Base-by-base conservation (phyloP, 2,888 invertebrate genomes). In the Microplitis manilae region DNA sequence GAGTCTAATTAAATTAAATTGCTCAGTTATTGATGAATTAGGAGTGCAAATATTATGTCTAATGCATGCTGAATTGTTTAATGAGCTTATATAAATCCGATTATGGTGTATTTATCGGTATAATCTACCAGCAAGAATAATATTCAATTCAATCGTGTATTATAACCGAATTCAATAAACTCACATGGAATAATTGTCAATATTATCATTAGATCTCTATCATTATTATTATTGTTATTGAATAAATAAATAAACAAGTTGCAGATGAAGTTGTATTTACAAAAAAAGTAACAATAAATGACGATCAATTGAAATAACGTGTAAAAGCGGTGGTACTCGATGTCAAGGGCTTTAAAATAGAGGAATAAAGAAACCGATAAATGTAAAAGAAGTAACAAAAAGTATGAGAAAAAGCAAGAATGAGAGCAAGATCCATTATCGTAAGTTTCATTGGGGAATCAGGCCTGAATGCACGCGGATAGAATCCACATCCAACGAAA, bases 381-480 rank as follows among this genome's bases (percentile, higher is more conserved):
- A 30, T 59, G 9, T 9, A 59, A n/a, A 59, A 6, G 20, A 60
- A 6, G 61, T 61, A 39, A n/a, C 15, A 60, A 6, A 4, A 6
- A 62, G 39, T 62, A n/a, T 1, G 20, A 65, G 6, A 30, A 59
- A 15, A 59, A 73, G 17, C 9, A 13, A 67, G 13, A 50, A 73
- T 59, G 13, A 67, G 50, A 59, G 39, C 50, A 68, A 64, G 64
- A 69, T 69, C 73, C 77, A 77, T 77, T 77, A 77, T 77, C 77
- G 73, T 73, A 77, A 77, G 50, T 73, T 77, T 73, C 38, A 15
- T 73, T 62, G 64, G 65, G 41, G 65, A 72, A 76, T 61, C 72
- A 68, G 62, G 70, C 39, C 38, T 76, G 76, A 76, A 76, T 76
- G 50, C 68, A 71, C 65, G 39, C 73, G 50, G 8, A 65, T 20